Base-by-base conservation (phyloP, 2,888 invertebrate genomes). In the Sylvicola cinctus region DNA sequence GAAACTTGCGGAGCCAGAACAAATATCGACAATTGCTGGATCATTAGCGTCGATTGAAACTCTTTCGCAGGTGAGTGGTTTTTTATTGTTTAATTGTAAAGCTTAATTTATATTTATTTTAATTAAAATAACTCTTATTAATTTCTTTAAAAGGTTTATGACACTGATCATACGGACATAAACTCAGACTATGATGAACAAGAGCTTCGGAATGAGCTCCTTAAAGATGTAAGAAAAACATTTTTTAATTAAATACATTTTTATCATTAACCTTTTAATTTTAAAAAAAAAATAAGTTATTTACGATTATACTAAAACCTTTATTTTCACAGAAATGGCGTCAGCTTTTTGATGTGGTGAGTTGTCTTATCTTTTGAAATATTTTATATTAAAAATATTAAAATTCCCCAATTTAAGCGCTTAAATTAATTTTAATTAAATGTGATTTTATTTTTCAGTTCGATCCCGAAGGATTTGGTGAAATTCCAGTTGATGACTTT, bases 381-480 rank as follows among this genome's bases (percentile, higher is more conserved):
- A n/a, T n/a, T n/a, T n/a, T 8, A 25, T 25, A 25, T 11, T 25
- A 25, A 25, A 7, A 8, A 8, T 8, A 25, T 25, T 25, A 8
- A 25, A 25, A 8, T 25, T 7, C 11, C 25, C 11, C 11, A 25
- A 11, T 25, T 25, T 8, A 7, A 8, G 25, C 11, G 25, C 25
- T 25, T 25, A 25, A 11, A 25, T 25, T 25, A 8, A 25, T 25
- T 25, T 11, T 8, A 25, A 25, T 8, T 25, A 25, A 20, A 20
- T 20, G 4, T 20, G 20, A 20, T 6, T 8, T 20, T 6, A 20
- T 20, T 20, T 11, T 33, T 27, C 62, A 85, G 83, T 87, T 79
- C 52, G 87, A 88, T 62, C 81, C 83, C 7, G 88, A 88, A 61
- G 88, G 88, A 29, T 88, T 87, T 50, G 88, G 88, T 8, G 87